Evolutionary conservation across 23 tunicate genomes (phyloP), one percentile per base, ranked within the genome.

Genomic region (Halocynthia roretzi): DNA sequence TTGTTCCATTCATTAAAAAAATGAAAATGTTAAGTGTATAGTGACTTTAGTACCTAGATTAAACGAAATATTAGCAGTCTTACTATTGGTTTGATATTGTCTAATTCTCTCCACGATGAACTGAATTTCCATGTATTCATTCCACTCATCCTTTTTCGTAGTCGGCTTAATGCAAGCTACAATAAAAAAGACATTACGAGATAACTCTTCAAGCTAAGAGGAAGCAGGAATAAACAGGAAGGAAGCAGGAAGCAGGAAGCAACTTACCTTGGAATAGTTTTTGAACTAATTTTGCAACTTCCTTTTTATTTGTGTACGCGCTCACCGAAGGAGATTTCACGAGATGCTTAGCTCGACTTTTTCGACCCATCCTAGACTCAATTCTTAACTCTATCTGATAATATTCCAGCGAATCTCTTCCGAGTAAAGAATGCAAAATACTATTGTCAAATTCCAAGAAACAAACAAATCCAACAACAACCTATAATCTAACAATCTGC

Each of bases 251-350:
- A 6, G 6, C 61, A 31, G 44, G 44, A 31, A 31, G 1, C 54
- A 71, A 64, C 90, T 85, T 72, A 85, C 90, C 11, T 22, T 85
- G 73, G 2, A 85, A 74, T 8, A 85, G 75, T 18, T 80, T 83
- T 21, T 77, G 68, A 6, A 83, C 90, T n/a, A 73, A 40, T 17
- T 74, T 64, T 11, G 61, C 12, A 14, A 85, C 70, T 61, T 85
- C 84, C 51, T 80, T 78, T 51, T 84, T 85, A 17, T 72, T 64
- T 49, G 68, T 21, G 7, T 54, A 44, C 10, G 76, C 71, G 17
- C 68, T 66, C 11, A 52, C 51, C 17, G 67, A 20, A 0, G 48
- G 52, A 0, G 84, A 51, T 62, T 85, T 85, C 9, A 71, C 80
- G 40, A 19, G 21, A 8, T 85, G 90, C 67, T 85, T 85, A 0